Evolutionary conservation across 2,113 vertebrate species (phyloP).

Genomic region (Callopanchax toddi): DNA sequence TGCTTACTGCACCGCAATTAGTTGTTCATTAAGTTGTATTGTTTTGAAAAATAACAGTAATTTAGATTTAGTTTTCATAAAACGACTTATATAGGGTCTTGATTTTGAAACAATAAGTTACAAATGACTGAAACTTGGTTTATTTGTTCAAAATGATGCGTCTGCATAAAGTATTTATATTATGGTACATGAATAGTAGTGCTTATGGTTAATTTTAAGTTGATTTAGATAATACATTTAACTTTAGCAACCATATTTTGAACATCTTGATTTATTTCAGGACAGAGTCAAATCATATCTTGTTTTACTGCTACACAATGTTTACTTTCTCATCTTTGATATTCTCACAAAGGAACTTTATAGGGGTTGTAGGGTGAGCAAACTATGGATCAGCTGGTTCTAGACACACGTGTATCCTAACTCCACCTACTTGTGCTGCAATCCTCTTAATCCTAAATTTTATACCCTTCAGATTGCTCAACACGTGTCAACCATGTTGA

Average conservation of each 20-base stretch:
- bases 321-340: too few species aligned
- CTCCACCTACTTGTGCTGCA: constrained; percentile 27
- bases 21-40: constrained; percentile 12
- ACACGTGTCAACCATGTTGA: constrained; percentile 58
- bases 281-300: not conserved
- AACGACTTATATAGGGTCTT: too few species aligned
- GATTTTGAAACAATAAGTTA: too few species aligned
- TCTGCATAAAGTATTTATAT: not conserved
- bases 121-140: too few species aligned
- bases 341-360: too few species aligned
- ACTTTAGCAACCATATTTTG: not conserved
- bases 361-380: too few species aligned
- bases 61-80: too few species aligned
- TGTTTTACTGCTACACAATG: not conserved
- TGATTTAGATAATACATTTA: not conserved
- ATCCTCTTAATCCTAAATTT: constrained; percentile 59
- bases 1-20: not conserved
- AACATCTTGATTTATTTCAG: not conserved
- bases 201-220: not conserved
- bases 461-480: constrained; percentile 21
- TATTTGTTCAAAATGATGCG: not conserved
- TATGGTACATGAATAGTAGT: not conserved
- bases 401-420: constrained; percentile 24
- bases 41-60: too few species aligned
- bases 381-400: too few species aligned